phyloP scores from a whole-genome alignment of 2,888 invertebrate genomes.

The Aphodius sticticus region DNA sequence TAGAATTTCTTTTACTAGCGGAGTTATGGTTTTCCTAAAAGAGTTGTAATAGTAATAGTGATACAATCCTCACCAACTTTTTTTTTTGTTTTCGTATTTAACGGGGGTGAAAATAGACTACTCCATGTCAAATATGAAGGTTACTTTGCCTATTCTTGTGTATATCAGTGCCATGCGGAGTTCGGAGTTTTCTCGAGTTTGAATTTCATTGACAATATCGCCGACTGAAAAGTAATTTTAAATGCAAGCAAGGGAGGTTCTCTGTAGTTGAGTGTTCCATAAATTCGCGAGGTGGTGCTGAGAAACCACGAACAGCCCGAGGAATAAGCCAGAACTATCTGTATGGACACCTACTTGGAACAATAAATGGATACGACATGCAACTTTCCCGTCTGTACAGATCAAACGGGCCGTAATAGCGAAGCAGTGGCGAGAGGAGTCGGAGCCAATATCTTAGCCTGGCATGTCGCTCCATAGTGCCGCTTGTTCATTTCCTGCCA shows the following conservation, averaged over 20 bases:
- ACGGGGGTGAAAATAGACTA: too few species aligned
- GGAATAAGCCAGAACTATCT: constrained; percentile 7
- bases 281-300: neutral
- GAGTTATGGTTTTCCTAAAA: too few species aligned
- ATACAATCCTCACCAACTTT: too few species aligned
- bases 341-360: constrained; percentile 19
- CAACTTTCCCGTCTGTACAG: constrained; percentile 42
- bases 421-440: constrained; percentile 35
- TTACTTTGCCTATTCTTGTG: too few species aligned
- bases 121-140: too few species aligned
- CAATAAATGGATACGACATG: constrained; percentile 39
- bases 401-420: constrained; percentile 39
- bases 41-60: too few species aligned
- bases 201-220: neutral
- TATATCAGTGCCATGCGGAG: neutral
- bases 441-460: constrained; percentile 43
- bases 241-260: neutral
- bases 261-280: neutral
- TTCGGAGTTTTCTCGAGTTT: constrained; percentile 7
- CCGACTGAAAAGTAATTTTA: neutral
- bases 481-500: constrained; percentile 43
- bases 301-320: neutral
- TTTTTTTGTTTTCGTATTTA: too few species aligned
- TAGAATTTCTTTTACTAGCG: too few species aligned
- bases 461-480: constrained; percentile 38